Evolutionary conservation across 1,140 invertebrate species (phyloP), one percentile per base, ranked within the genome.

Genomic region (Odontomachus brunneus): DNA sequence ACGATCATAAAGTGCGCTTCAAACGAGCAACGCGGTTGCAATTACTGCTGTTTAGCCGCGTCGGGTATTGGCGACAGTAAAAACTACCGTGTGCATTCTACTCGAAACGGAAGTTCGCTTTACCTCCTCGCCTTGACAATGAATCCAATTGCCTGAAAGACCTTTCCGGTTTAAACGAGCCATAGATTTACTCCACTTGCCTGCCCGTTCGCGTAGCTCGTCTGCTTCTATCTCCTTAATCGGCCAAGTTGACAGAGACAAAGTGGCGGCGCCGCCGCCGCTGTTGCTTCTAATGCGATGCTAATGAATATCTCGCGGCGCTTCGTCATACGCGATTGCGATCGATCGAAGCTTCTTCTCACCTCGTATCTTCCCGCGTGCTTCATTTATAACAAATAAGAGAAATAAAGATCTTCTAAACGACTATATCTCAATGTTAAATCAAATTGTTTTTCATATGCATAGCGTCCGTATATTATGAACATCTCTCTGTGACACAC

Each of bases 121-220:
- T 1, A 11, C 33, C 19, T 3, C 5, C 33, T 48, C 12, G 49
- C 17, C 17, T 14, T 24, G 33, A 86, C 80, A 83, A 87, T 87
- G 84, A 67, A 86, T 83, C 83, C 80, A 87, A 86, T 86, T 86
- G 84, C 78, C 84, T 83, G 67, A 82, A 83, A 51, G 84, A 83
- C 67, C 72, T 87, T 86, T 71, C 66, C 59, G 24, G 53, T 55
- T 87, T 83, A 86, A 86, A 86, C 80, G 84, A 87, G 85, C 55
- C 57, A 67, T 87, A 73, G 72, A 83, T 86, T 86, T 87, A 83
- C 59, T 83, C 72, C 17, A 78, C 80, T 78, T 86, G 72, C 81
- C 59, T 48, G 65, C 80, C 66, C 59, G 66, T 55, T 83, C 72
- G 53, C 48, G 62, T 26, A 44, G 17, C 63, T 71, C 69, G 55